Conservation (phyloP, 1,140 invertebrate genomes). For the Saccostrea cuccullata region DNA sequence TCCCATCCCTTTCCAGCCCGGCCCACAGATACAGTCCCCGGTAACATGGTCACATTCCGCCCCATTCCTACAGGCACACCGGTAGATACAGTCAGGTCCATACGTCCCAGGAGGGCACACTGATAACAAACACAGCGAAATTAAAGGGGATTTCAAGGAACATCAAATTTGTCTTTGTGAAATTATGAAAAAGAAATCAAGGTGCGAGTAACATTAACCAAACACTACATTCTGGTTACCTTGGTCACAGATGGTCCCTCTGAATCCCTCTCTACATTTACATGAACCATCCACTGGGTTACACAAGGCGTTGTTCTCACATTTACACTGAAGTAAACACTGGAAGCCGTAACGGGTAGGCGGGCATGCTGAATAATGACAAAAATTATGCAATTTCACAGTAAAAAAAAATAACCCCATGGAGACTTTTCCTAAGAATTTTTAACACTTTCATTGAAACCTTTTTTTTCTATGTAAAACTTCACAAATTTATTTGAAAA, state of each 20-base stretch:
- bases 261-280: constrained; percentile 86
- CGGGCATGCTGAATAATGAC: constrained; percentile 83
- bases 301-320: constrained; percentile 89
- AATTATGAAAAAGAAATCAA: too few species aligned
- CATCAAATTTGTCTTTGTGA: too few species aligned
- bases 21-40: constrained; percentile 83
- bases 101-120: constrained; percentile 77
- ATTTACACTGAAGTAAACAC: constrained; percentile 87
- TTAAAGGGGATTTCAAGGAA: too few species aligned
- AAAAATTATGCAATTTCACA: constrained; percentile 71
- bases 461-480: too few species aligned
- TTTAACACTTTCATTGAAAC: too few species aligned
- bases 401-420: too few species aligned
- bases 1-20: constrained; percentile 86
- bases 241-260: constrained; percentile 72
- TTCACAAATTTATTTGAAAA: too few species aligned
- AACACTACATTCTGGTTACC: constrained; percentile 3
- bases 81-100: constrained; percentile 76
- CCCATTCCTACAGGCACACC: constrained; percentile 79
- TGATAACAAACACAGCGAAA: constrained; percentile 55
- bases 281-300: constrained; percentile 92
- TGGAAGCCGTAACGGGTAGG: constrained; percentile 87
- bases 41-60: constrained; percentile 79
- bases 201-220: too few species aligned
- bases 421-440: too few species aligned